These are phyloP conservation scores for sheep (Ovis aries) DNA, from an alignment of 2,113 vertebrate genomes.

Conservation along the genomic window ARS-UI_Ramb_v3.0 NC_056065.1:33410001-33410500, in stretches of 20 bases:
- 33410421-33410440: not conserved
- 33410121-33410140: not conserved
- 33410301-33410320: not conserved
- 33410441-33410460: not conserved
- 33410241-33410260: not conserved
- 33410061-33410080: not conserved
- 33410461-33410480: not conserved
- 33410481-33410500: not conserved
- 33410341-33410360: not conserved
- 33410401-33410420: not conserved
- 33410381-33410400: not conserved
- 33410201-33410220: not conserved
- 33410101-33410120: not conserved
- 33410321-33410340: not conserved
- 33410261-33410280: not conserved
- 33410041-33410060: not conserved
- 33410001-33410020: not conserved
- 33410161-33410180: not conserved
- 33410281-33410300: not conserved
- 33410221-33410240: not conserved
- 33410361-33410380: not conserved
- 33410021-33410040: not conserved
- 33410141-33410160: not conserved
- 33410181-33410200: not conserved
- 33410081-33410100: not conserved